phyloP scores from a whole-genome alignment of 2,797 vertebrate species.

The Chaenodraco wilsoni region DNA sequence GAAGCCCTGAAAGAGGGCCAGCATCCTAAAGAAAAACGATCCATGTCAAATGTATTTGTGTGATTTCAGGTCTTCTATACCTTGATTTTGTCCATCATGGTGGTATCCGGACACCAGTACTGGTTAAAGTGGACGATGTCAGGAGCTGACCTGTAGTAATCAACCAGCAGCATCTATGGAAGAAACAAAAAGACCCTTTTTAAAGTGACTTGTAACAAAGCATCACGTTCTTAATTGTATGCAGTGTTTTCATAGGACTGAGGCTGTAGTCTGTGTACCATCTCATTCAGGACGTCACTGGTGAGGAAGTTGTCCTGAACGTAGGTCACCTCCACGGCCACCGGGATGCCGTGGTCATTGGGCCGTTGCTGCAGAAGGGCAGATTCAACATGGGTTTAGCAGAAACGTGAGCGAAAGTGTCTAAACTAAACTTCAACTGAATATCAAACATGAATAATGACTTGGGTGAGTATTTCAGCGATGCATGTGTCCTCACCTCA shows the following conservation, averaged over 20 bases:
- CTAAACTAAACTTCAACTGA: neutral
- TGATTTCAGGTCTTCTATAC: constrained; percentile 64
- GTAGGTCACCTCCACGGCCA: constrained; percentile 96
- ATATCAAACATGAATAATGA: neutral
- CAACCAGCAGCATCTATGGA: constrained; percentile 90
- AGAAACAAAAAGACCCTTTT: neutral
- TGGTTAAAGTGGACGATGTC: constrained; percentile 93
- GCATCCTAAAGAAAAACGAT: neutral
- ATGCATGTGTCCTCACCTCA: constrained; percentile 78
- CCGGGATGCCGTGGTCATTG: constrained; percentile 95
- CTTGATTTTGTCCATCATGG: constrained; percentile 96
- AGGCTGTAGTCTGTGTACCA: constrained; percentile 81
- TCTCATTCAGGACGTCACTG: constrained; percentile 95
- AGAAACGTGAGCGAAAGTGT: neutral
- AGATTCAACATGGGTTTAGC: neutral
- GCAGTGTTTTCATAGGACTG: neutral
- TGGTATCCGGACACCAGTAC: constrained; percentile 91
- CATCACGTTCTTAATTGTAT: neutral
- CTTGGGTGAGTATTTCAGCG: neutral
- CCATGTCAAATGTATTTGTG: too few species aligned
- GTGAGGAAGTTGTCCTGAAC: constrained; percentile 97
- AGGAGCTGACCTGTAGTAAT: constrained; percentile 91
- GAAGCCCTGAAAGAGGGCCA: neutral
- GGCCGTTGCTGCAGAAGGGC: constrained; percentile 89
- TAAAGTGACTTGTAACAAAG: neutral